Evolutionary conservation across 2,113 vertebrate genomes (phyloP).

Genomic region (Pampusana beccarii): DNA sequence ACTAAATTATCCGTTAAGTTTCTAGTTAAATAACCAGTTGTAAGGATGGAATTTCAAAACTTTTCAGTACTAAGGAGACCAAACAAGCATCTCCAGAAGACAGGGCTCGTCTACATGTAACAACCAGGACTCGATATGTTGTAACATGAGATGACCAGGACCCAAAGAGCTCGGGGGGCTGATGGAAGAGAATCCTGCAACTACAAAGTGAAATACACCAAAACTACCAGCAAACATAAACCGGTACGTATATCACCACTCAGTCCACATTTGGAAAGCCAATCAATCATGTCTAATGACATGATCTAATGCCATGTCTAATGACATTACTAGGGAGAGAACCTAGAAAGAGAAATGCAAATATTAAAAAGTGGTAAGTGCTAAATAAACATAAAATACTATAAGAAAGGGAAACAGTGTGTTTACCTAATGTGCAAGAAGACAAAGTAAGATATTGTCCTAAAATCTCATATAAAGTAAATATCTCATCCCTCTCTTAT

Average conservation of each 20-base stretch:
- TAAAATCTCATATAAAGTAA: not conserved
- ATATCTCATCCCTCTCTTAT: not conserved
- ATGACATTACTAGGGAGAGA: not conserved
- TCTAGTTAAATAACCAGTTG: not conserved
- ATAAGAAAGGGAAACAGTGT: not conserved
- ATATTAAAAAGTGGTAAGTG: not conserved
- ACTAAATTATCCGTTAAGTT: not conserved
- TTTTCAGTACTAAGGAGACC: not conserved
- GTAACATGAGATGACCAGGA: accelerated
- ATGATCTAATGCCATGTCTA: too few relatives aligned
- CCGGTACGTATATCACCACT: not conserved
- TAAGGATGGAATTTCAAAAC: not conserved
- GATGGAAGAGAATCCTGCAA: not conserved
- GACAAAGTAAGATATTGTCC: not conserved
- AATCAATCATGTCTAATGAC: not conserved
- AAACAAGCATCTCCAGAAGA: not conserved
- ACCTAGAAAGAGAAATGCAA: not conserved
- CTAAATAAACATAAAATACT: not conserved
- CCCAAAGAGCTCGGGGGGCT: not conserved
- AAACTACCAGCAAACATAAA: not conserved
- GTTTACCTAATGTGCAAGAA: not conserved
- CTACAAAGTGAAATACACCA: not conserved
- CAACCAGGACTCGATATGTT: not conserved
- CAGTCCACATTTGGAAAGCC: not conserved
- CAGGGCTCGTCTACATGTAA: not conserved